phyloP scores from a whole-genome alignment of 2,888 invertebrate genomes.

The Litoditis marina region DNA sequence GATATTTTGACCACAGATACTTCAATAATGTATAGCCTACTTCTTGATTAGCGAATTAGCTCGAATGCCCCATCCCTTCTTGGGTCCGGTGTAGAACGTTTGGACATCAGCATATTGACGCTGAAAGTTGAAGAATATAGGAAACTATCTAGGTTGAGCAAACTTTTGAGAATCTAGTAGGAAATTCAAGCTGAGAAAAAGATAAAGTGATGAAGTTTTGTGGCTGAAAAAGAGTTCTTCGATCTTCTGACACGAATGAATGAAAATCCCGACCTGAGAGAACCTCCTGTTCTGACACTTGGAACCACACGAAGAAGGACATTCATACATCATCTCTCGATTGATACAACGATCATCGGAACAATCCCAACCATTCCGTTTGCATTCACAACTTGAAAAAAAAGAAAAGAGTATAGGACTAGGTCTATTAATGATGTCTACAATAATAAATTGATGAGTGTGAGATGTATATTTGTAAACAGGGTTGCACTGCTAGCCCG shows the following conservation, averaged over 20 bases:
- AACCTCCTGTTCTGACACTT: constrained; percentile 32
- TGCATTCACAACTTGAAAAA: constrained; percentile 25
- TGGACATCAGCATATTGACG: constrained; percentile 79
- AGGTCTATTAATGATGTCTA: no score
- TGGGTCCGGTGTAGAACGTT: constrained; percentile 74
- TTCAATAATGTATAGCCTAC: constrained; percentile 67
- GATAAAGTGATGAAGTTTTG: no score
- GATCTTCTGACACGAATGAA: neutral
- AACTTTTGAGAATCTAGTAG: constrained; percentile 8
- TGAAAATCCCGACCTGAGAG: constrained; percentile 9
- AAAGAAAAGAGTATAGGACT: no score
- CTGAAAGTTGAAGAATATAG: constrained; percentile 24
- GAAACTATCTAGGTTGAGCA: neutral
- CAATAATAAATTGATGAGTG: no score
- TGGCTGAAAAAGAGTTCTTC: neutral
- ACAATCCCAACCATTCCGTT: constrained; percentile 16
- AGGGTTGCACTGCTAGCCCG: no score
- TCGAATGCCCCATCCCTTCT: constrained; percentile 90
- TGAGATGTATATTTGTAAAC: no score
- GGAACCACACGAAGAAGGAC: constrained; percentile 81
- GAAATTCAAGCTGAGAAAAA: no score
- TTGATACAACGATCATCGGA: constrained; percentile 43
- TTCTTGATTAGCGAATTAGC: constrained; percentile 73
- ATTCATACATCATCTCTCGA: constrained; percentile 46
- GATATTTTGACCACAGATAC: no score